Base-by-base conservation (phyloP, 92 coral and sea anemone genomes). In the Zoanthus solanderi region DNA sequence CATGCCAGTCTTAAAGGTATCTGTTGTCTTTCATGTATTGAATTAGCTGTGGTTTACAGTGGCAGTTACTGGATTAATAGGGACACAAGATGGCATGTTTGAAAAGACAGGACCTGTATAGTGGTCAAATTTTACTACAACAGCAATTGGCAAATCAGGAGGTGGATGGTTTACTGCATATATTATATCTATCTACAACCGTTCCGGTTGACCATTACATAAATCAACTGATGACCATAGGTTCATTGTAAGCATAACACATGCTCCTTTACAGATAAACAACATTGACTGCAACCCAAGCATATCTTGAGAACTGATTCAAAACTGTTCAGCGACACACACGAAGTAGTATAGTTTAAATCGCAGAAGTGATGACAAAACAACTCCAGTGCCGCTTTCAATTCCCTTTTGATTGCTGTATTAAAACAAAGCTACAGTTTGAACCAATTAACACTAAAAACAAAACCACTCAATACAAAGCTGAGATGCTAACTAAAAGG, bases 1-100 rank as follows among this genome's bases (percentile, higher is more conserved):
- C 91, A 89, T 13, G 92, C 91, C 8, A 92, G 87, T 42, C 69
- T 92, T 63, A 89, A 79, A 73, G 95, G 89, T 34, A 93, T 69
- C 78, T 93, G 95, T 84, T 92, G 94, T 68, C 95, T 87, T 87
- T 93, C 93, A 84, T 83, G 92, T 9, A 87, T 16, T 23, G 34
- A 47, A 87, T 75, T 84, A 66, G 66, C 66, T 46, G 82, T 46
- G 46, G 90, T n/a, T 60, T 30, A 79, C 79, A 9, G 91, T 75
- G 45, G 83, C 93, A 63, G 76, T 72, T 17, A 72, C 15, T 72
- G 78, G 78, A 14, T 48, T 52, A 73, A 73, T 73, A 16, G 78
- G 78, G 45, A 73, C 78, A 73, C 78, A 73, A n/a, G 31, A 44
- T 23, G 78, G 78, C 53, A 73, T 73, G 7, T 73, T 72, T 72